A percentile compares a stretch with the other conserved stretches of the same genome.
Conservation (phyloP, 2,113 vertebrate genomes). For the Trichomycterus rosablanca region DNA sequence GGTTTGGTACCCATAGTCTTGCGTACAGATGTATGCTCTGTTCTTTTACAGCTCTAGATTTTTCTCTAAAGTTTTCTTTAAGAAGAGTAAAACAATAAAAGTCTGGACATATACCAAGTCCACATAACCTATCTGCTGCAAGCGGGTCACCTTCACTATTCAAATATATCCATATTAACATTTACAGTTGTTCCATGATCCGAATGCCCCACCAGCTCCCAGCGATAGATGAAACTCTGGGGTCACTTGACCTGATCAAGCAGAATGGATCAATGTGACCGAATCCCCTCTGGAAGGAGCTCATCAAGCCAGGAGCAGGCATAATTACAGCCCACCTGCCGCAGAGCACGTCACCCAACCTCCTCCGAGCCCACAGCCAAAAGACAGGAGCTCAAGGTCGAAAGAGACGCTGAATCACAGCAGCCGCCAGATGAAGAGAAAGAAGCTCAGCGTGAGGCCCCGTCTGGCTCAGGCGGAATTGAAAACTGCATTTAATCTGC, state of each 20-base stretch:
- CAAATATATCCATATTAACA: not conserved
- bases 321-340: slow-evolving; percentile 44
- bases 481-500: slow-evolving; percentile 45
- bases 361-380: slow-evolving; percentile 20
- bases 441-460: slow-evolving; percentile 33
- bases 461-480: slow-evolving; percentile 34
- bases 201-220: not conserved
- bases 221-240: not conserved
- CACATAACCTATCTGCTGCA: too few relatives aligned
- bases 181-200: not conserved
- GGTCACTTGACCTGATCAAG: slow-evolving; percentile 25
- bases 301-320: slow-evolving; percentile 31
- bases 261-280: slow-evolving; percentile 21
- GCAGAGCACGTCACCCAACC: slow-evolving; percentile 29
- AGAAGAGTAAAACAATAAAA: too few relatives aligned
- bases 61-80: too few relatives aligned
- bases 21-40: too few relatives aligned
- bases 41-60: too few relatives aligned
- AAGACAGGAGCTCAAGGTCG: slow-evolving; percentile 37
- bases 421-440: slow-evolving; percentile 34
- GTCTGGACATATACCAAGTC: too few relatives aligned
- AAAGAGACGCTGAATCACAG: slow-evolving; percentile 26
- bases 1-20: too few relatives aligned
- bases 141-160: slow-evolving; percentile 10
- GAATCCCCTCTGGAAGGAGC: slow-evolving; percentile 20